A percentile compares a stretch with the other conserved stretches of the same genome.
Evolutionary conservation across 2,888 invertebrate genomes (phyloP).

Genomic region (Nomada goodeniana): DNA sequence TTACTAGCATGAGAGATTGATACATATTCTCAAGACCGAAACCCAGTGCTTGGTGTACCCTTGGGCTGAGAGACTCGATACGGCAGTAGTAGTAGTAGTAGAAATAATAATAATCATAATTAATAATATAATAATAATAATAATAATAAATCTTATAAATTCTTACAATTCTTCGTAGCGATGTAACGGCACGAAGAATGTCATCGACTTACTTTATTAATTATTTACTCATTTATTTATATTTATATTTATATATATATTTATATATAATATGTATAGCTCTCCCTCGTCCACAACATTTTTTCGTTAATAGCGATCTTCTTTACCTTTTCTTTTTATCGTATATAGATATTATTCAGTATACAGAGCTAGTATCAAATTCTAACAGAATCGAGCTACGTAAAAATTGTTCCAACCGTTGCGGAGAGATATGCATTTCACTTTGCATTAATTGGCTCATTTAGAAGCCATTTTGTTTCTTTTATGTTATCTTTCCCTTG

Average conservation of each 20-base stretch:
- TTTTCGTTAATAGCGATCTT: conserved; percentile 57
- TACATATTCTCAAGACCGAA: conserved; percentile 47
- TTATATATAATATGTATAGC: conserved; percentile 61
- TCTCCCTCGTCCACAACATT: conserved; percentile 56
- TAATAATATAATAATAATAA: conserved; percentile 31
- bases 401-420: conserved; percentile 76
- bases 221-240: conserved; percentile 62
- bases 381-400: conserved; percentile 70
- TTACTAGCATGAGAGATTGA: conserved; percentile 37
- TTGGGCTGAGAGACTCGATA: conserved; percentile 70
- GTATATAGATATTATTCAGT: conserved; percentile 67
- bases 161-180: conserved; percentile 46
- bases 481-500: not conserved
- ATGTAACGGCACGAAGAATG: conserved; percentile 52
- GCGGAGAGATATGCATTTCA: conserved; percentile 75
- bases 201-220: conserved; percentile 52
- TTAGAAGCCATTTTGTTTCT: conserved; percentile 34
- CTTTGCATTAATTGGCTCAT: conserved; percentile 56
- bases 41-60: conserved; percentile 41
- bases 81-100: conserved; percentile 64
- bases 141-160: conserved; percentile 48
- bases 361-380: conserved; percentile 74
- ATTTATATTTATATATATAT: conserved; percentile 53
- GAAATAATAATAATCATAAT: conserved; percentile 37
- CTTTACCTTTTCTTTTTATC: conserved; percentile 18